Base-by-base conservation (phyloP, 2,797 vertebrate genomes). In the Arnoldichthys spilopterus region DNA sequence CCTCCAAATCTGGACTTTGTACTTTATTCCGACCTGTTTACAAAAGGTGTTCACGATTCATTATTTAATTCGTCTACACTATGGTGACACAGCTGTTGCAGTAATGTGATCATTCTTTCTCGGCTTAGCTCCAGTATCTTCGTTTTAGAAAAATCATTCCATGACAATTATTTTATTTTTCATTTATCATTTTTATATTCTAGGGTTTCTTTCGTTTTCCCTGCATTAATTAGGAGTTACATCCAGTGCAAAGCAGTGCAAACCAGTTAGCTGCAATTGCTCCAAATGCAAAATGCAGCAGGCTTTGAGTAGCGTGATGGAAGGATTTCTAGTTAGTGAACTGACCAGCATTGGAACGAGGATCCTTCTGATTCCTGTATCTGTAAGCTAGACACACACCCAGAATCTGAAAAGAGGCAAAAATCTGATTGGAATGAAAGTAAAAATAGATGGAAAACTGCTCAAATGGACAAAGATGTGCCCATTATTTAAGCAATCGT, bases 331-430 rank as follows among this genome's bases (percentile, higher is more conserved):
- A 63, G 61, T 63, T 37, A 3, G 26, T 95, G 84, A 99, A 99
- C 22, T 97, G 96, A 79, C 95, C 95, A 0, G 96, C 95, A 82
- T 96, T 96, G 84, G 95, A 93, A 15, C 94, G 93, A 18, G 95
- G 94, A 66, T 98, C 94, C 86, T 97, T 99, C 82, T 95, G 92
- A 87, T 99, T 99, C 88, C 98, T 94, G 89, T 95, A 98, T 93
- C 94, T 94, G 74, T 96, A 93, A 0, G 97, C 94, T 79, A 99
- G 91, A 96, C 96, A 99, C 18, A 98, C 95, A 40, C 96, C 97
- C 82, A 99, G 88, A 83, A 99, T 95, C 97, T 99, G 91, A 83
- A 92, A 93, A 81, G 1, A 24, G 12, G 73, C 26, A 62, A 62
- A 62, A 43, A 72, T 32, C 1, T 0, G 2, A 22, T 49, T 13